Evolutionary conservation across 2,888 invertebrate genomes (phyloP), one percentile per base, ranked within the genome.

Genomic region (Eupithecia dodoneata): DNA sequence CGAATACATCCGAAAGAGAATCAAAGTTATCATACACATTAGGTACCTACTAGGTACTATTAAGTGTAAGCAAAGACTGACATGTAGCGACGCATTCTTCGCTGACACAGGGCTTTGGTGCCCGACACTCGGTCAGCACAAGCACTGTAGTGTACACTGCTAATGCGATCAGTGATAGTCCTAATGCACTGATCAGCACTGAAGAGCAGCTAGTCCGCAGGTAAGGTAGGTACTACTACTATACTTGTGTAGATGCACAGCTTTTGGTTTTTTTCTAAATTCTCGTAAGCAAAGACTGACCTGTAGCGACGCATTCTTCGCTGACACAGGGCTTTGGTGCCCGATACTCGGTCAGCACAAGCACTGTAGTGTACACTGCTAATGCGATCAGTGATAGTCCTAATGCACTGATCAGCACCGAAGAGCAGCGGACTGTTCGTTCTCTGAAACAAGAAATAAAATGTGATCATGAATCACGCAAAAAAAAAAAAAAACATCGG

Each of bases 11-110:
- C 30, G 30, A 30, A 0, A 30, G 30, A 30, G 30, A 30, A 30
- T 30, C 30, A 30, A 30, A 30, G 30, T 30, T 30, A 30, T 30
- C 30, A 30, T 30, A 30, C 30, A 30, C 30, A 30, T 30, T 30
- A 30, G 30, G 30, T 30, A 30, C 30, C 30, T 30, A 30, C 30
- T 30, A 30, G 30, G 30, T 30, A 30, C 30, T 30, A 30, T 30
- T 30, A 30, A 30, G 30, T 30, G 30, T 30, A 30, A 42, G 15
- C 52, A 55, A n/a, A 41, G 4, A 30, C 30, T 87, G 82, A 97
- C 96, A 96, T 85, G 96, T 96, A 77, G 94, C 95, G 41, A 97
- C 96, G 86, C 96, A 97, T 83, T 96, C 96, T 85, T 96, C 96
- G 83, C 93, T 96, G 87, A 96, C 88, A 85, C 96, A 97, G 66